These are phyloP conservation scores for Amaurobius ferox DNA, from an alignment of 2,888 invertebrate genomes.

Conservation along the genomic window DNA sequence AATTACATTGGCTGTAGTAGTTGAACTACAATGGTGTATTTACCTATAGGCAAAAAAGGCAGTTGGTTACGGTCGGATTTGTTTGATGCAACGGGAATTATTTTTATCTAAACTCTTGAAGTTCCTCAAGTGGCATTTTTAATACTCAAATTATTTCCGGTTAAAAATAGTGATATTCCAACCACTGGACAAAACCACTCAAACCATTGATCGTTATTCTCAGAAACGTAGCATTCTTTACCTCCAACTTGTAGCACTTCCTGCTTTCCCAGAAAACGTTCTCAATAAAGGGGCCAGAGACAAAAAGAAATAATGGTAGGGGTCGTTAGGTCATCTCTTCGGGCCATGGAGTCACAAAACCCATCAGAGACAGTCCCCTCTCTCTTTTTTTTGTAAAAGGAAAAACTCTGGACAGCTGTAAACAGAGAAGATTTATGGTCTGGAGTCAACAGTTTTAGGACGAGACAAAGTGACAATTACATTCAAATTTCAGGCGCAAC, in stretches of 20 bases:
- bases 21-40: no score
- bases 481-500: constrained; percentile 28
- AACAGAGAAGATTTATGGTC: constrained; percentile 42
- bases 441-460: neutral
- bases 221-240: neutral
- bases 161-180: no score
- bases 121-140: no score
- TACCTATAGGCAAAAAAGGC: no score
- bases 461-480: constrained; percentile 53
- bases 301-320: neutral
- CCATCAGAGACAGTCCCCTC: neutral
- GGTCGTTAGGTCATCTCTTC: neutral
- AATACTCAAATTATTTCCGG: no score
- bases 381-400: neutral
- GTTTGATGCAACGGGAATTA: no score
- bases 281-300: neutral
- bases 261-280: neutral
- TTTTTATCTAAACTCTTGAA: no score
- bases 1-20: no score
- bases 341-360: neutral
- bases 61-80: no score
- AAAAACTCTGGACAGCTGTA: constrained; percentile 25
- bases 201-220: no score
- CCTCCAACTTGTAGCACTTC: no score
- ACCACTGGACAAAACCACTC: no score